Base-by-base conservation (phyloP, 2,888 invertebrate species). In the Falcaria lacertinaria region DNA sequence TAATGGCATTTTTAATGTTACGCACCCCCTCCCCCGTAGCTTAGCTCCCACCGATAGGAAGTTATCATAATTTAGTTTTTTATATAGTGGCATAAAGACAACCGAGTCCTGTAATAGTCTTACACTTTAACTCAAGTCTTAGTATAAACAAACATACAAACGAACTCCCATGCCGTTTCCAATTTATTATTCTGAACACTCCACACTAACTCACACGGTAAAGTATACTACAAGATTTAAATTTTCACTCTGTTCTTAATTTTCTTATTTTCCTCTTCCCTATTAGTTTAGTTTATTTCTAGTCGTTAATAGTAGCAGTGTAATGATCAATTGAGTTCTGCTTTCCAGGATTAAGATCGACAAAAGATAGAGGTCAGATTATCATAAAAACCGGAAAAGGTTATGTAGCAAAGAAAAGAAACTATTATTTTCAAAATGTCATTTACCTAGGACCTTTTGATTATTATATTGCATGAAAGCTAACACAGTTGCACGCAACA, bases 1-100 rank as follows among this genome's bases (percentile, higher is more conserved):
- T 52, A 79, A 73, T 84, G 80, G 87, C 86, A 88, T 88, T 90
- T 90, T 90, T 86, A 88, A 87, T 89, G 78, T 67, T 79, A 59
- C 60, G 65, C 64, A 60, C 57, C 63, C 63, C 61, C 69, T 65
- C 47, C 57, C 74, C 82, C 57, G 48, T 74, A 75, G 69, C 54
- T 53, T 64, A 64, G 54, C 47, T 45, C 43, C 57, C 50, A 52
- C 35, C 34, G 36, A 16, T 5, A 35, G 43, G 43, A 33, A 7
- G 54, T 64, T 66, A 84, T 88, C 87, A 87, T 87, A 86, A 87
- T 86, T 88, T 88, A 86, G 73, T 68, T 82, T 86, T 86, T 85
- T 85, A 83, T 86, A 76, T 66, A 54, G 54, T 57, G 60, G 57
- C 69, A 60, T 68, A 61, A 63, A 62, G 52, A 15, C 17, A 33